Evolutionary conservation across 2,797 vertebrate genomes (phyloP).

Genomic region (Darevskia mixta): DNA sequence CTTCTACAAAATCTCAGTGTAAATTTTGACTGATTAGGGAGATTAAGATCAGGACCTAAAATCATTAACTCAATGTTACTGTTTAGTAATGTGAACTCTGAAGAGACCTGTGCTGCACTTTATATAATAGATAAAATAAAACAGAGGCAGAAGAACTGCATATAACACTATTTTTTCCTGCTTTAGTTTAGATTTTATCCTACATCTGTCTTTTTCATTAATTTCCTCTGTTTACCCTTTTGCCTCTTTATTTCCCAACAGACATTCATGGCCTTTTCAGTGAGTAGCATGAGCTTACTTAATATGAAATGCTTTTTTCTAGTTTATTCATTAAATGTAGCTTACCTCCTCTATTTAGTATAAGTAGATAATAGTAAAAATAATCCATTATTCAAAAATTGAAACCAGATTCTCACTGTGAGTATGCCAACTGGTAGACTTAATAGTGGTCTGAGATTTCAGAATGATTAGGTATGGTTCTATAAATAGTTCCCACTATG

Average conservation of each 20-base stretch:
- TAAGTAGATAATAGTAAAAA: neutral
- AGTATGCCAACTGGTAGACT: neutral
- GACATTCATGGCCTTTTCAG: neutral
- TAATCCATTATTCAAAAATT: neutral
- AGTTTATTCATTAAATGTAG: conserved; percentile 1
- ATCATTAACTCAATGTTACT: neutral
- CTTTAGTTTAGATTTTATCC: conserved; percentile 29
- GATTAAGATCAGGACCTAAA: neutral
- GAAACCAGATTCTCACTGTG: neutral
- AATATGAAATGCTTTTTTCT: conserved; percentile 13
- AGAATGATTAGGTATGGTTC: neutral
- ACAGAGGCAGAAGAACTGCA: neutral
- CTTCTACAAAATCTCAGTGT: neutral
- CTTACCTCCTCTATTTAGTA: neutral
- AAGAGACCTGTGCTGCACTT: neutral
- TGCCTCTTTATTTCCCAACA: conserved; percentile 4
- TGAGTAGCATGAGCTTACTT: neutral
- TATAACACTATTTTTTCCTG: neutral
- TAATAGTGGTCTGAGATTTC: neutral
- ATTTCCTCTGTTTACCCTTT: neutral
- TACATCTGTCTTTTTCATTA: conserved; percentile 14
- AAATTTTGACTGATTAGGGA: conserved; percentile 5
- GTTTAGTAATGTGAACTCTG: neutral
- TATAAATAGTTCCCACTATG: neutral
- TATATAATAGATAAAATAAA: neutral